Conservation (phyloP, 2,797 vertebrate genomes). For the Tenualosa ilisha region DNA sequence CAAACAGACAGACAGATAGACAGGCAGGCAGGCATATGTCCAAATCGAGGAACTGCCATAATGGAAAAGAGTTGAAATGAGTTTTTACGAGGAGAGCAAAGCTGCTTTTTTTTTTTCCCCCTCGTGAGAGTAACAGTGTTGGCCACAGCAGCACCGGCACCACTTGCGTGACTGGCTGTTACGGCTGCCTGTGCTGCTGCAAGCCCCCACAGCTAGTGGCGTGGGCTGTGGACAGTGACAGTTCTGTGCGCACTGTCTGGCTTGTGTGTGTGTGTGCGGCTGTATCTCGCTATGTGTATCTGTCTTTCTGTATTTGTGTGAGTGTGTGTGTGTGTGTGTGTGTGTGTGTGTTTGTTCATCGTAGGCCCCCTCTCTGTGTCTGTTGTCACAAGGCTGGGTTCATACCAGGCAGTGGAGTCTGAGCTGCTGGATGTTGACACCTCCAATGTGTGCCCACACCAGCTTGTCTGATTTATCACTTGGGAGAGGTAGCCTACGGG, state of each 20-base stretch:
- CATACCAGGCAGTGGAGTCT: not conserved
- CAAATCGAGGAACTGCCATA: not conserved
- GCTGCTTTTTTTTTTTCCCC: not conserved
- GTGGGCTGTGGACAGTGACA: conserved; percentile 14
- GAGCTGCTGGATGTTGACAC: not conserved
- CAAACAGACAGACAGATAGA: too few species aligned
- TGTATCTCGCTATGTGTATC: not conserved
- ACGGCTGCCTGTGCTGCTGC: not conserved
- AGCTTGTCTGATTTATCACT: not conserved
- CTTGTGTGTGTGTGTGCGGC: not conserved
- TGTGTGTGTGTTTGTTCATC: not conserved
- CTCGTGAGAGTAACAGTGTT: not conserved
- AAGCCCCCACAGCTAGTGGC: not conserved
- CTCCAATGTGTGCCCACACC: conserved; percentile 4
- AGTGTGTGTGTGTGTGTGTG: conserved; percentile 7
- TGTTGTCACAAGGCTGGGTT: conserved; percentile 11
- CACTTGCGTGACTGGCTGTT: not conserved
- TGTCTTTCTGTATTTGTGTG: not conserved
- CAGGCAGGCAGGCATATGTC: not conserved
- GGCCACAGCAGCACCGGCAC: not conserved
- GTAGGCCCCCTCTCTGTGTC: not conserved
- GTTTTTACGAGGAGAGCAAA: not conserved
- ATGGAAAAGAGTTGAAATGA: not conserved
- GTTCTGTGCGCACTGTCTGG: not conserved
- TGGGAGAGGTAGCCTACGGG: not conserved